Evolutionary conservation across 2,113 vertebrate genomes (phyloP).

Genomic region (Myotis lucifugus): DNA sequence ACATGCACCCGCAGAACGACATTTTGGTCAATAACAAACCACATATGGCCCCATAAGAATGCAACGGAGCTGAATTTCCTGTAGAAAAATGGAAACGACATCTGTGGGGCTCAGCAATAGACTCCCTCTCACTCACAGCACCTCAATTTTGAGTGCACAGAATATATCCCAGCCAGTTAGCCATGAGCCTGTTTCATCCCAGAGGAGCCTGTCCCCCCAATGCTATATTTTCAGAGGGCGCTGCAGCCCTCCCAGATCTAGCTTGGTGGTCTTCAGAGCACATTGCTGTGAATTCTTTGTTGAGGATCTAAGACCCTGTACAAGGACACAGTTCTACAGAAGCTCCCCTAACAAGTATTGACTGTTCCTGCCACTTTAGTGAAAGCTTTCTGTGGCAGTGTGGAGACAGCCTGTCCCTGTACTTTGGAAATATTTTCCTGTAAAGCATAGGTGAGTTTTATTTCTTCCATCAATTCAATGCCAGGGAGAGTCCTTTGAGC

Average conservation of each 20-base stretch:
- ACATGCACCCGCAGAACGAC: accelerated
- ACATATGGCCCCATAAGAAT: not conserved
- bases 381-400: not conserved
- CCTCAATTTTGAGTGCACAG: not conserved
- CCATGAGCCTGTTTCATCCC: not conserved
- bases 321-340: not conserved
- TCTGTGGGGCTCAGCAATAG: not conserved
- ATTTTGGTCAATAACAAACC: not conserved
- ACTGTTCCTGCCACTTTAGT: not conserved
- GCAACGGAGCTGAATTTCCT: not conserved
- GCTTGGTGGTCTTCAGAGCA: not conserved
- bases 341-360: not conserved
- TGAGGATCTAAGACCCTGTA: not conserved
- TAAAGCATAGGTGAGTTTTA: not conserved
- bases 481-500: not conserved
- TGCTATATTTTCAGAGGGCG: not conserved
- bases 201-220: not conserved
- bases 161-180: not conserved
- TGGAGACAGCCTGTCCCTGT: not conserved
- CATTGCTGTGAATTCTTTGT: not conserved
- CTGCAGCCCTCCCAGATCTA: not conserved
- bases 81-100: not conserved
- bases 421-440: not conserved
- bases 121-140: not conserved
- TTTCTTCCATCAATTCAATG: not conserved